Evolutionary conservation across 2,888 invertebrate genomes (phyloP), one percentile per base, ranked within the genome.

Genomic region (Dendrolimus pini): DNA sequence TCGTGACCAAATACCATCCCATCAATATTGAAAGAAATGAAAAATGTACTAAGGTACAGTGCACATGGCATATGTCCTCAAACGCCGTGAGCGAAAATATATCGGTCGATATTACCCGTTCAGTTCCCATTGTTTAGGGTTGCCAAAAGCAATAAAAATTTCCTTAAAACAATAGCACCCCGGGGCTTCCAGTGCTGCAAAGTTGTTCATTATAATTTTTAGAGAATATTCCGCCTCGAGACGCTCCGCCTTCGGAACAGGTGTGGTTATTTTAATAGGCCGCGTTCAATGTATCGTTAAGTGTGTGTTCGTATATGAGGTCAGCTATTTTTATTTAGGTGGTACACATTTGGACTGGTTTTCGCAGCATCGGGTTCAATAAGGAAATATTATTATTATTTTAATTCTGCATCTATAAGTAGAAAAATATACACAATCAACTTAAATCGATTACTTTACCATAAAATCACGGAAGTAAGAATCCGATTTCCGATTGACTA

Each of bases 111-210:
- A 82, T 85, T 80, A 80, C 80, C 85, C 83, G 76, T 77, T 74
- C 74, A 76, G 76, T 78, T 71, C 72, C 90, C 88, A 90, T 90
- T 90, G 90, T 90, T 85, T 81, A 67, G 80, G 83, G 83, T 83
- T 83, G 85, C 83, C 78, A 83, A 80, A 83, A 85, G 83, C 81
- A 85, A 88, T 85, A 89, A 90, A 89, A 88, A 89, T 69, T 74
- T 70, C 72, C 81, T 85, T 85, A 89, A 89, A 82, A 90, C 90
- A 90, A 90, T 89, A 85, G 87, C 83, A 82, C 85, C 90, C 89
- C 71, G 78, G 69, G 88, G 90, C 88, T 73, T 65, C 67, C 75
- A 81, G 81, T 80, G 83, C 85, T 74, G 80, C 83, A 82, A 83
- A 83, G 83, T 85, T 85, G 79, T 83, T 81, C 83, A 82, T 74